Evolutionary conservation across 2,888 invertebrate genomes (phyloP), one percentile per base, ranked within the genome.

Genomic region (Lepidocyrtoides sp.): DNA sequence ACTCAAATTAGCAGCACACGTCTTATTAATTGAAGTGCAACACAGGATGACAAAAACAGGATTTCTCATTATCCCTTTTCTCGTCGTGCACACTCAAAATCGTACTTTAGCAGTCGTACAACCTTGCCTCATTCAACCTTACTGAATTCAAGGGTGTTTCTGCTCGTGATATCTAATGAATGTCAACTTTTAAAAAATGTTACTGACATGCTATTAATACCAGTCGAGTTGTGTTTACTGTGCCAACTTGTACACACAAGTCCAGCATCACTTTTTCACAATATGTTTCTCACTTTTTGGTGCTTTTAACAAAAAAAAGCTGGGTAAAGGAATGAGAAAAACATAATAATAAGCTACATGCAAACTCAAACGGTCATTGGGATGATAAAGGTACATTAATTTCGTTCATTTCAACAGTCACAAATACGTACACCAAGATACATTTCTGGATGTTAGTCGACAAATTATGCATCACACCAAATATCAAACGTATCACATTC

Each of bases 101-200:
- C 0, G 23, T 12, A 36, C 82, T 20, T 36, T 54, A 23, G 17
- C 12, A 20, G 66, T 66, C 44, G 10, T n/a, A 12, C 75, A 91
- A 83, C 91, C 91, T 91, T 91, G 87, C 60, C 41, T 83, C 82
- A 91, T 60, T 91, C 91, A 87, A 81, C 75, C 57, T 57, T 66
- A 57, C 91, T 72, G 60, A 82, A 72, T 91, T 82, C 87, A 87
- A 87, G 91, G 91, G 91, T 91, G 87, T 87, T 91, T 82, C 91
- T 91, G 20, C 66, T 54, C 26, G 44, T 51, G 29, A 32, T 75
- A 54, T 81, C 81, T 54, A 88, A 83, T 84, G 84, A 77, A 57
- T 83, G 89, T 89, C 89, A 89, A 29, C 69, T 48, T 79, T 54
- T n/a, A n/a, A 44, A 44, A 60, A 60, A 23, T 41, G 36, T 63